Evolutionary conservation across 2,113 vertebrate genomes (phyloP).

Genomic region (Origma solitaria): DNA sequence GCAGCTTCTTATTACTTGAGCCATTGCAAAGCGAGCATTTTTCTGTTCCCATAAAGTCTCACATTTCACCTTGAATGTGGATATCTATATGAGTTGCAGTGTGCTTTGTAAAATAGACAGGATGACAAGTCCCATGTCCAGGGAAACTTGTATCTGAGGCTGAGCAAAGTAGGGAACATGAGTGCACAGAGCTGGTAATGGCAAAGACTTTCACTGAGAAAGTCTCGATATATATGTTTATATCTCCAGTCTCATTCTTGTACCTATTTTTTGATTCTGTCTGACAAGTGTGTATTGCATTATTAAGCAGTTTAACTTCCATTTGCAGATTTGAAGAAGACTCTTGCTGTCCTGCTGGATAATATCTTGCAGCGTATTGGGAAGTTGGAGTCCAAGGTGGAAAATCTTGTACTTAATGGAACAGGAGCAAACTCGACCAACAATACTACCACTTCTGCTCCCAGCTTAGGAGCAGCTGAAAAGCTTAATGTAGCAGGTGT

Average conservation of each 20-base stretch:
- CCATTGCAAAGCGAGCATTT: neutral
- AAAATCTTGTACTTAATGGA: conserved; percentile 90
- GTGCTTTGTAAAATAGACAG: neutral
- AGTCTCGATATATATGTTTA: neutral
- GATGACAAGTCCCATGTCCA: neutral
- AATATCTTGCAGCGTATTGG: conserved; percentile 96
- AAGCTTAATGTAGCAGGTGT: conserved; percentile 96
- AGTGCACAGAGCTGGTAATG: neutral
- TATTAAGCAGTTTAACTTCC: neutral
- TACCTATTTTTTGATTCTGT: neutral
- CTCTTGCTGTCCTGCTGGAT: conserved; percentile 93
- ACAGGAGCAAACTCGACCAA: conserved; percentile 90
- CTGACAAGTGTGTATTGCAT: neutral
- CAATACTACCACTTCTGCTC: conserved; percentile 78
- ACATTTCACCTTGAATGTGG: neutral
- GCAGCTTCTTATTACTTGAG: neutral
- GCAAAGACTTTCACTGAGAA: neutral
- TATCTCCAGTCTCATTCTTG: neutral
- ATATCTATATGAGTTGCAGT: neutral
- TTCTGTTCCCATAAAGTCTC: neutral
- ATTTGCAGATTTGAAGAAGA: conserved; percentile 93
- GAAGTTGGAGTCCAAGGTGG: conserved; percentile 94
- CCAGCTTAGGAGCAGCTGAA: conserved; percentile 80
- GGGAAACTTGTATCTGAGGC: neutral
- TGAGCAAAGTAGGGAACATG: neutral